A percentile compares a stretch with the other conserved stretches of the same genome.
Conservation (phyloP, 1,140 invertebrate genomes). For the Apis florea region DNA sequence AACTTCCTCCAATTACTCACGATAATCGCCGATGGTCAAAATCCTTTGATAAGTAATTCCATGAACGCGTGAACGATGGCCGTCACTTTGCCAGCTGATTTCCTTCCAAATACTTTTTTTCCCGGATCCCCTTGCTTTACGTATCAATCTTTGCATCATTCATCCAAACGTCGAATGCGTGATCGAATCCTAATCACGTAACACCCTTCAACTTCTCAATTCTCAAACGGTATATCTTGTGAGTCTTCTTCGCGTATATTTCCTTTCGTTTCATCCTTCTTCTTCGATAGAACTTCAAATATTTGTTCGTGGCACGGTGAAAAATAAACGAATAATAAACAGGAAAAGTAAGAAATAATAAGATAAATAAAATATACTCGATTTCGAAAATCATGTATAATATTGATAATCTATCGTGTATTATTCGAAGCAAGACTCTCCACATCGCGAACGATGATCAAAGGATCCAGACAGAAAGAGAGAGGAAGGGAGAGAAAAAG, state of each 20-base stretch:
- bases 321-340: no score
- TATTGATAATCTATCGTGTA: neutral
- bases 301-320: no score
- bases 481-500: neutral
- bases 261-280: neutral
- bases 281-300: neutral
- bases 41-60: neutral
- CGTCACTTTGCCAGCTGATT: constrained; percentile 5
- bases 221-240: no score
- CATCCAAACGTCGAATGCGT: neutral
- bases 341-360: neutral
- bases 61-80: neutral
- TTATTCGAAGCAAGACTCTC: neutral
- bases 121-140: neutral
- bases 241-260: neutral
- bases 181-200: neutral
- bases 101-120: constrained; percentile 4
- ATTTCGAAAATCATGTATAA: neutral
- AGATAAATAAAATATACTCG: neutral
- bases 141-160: neutral
- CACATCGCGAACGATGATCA: constrained; percentile 9
- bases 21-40: constrained; percentile 1
- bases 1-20: constrained; percentile 48
- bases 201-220: neutral
- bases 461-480: constrained; percentile 2